Base-by-base conservation (phyloP, 1,140 invertebrate genomes). In the Trissolcus basalis region DNA sequence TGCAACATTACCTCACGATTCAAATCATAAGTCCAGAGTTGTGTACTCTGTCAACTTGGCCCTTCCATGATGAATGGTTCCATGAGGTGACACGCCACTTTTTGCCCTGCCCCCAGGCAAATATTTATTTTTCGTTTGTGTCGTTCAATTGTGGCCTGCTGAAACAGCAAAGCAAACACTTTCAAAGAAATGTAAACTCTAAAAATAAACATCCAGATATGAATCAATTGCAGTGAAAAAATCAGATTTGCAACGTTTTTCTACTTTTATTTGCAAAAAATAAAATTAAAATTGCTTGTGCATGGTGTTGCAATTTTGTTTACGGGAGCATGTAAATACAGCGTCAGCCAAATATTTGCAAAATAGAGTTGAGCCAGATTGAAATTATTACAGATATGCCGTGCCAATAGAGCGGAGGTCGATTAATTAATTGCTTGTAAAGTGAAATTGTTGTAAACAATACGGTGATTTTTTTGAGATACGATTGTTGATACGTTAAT, bases 1-100 rank as follows among this genome's bases (percentile, higher is more conserved):
- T 60, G 36, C 54, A 73, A 61, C 61, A 67, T 65, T 67, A 53
- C 70, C 55, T 47, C 36, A 49, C 61, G 61, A 67, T 65, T 73
- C 60, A 27, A 27, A 73, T 65, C 70, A 60, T 67, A 67, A 60
- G 36, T 41, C 10, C 27, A 27, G 33, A 12, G 16, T 65, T 39
- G 69, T 65, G 69, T 59, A 58, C 39, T 43, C 55, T 60, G 70
- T 53, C 61, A 55, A 47, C 55, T 47, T 53, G 49, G 60, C 43
- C 39, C 58, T 56, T 60, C 36, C 19, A n/a, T 58, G 58, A 61
- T 63, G 47, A 56, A 55, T 56, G 27, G 16, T 45, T 14, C 19
- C 7, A 10, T 27, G 33, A 9, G 19, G 14, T 32, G 14, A 13
- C n/a, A n/a, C 48, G 56, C 67, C 7, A 36, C 32, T 49, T 54